These are phyloP conservation scores for Cenopis cana DNA, from an alignment of 2,888 invertebrate genomes.

Conservation along the genomic window DNA sequence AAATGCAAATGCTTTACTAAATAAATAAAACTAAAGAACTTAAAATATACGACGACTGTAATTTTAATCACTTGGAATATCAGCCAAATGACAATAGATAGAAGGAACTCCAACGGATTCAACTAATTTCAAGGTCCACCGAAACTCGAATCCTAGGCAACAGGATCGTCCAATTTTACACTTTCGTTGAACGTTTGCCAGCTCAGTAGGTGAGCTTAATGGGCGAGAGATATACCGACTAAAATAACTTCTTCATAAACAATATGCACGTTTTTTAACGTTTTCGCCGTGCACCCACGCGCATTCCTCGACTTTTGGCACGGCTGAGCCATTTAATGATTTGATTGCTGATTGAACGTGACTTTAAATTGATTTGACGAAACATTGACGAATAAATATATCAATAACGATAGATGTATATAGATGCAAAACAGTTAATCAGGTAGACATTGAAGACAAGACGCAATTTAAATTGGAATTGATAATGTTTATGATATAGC, in stretches of 20 bases:
- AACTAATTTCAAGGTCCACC: constrained; percentile 51
- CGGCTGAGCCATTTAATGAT: constrained; percentile 40
- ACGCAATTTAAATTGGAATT: constrained; percentile 7
- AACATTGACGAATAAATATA: constrained; percentile 8
- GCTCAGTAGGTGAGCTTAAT: constrained; percentile 76
- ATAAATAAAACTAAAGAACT: neutral
- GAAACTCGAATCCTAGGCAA: constrained; percentile 63
- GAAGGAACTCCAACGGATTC: constrained; percentile 46
- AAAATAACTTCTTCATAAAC: constrained; percentile 81
- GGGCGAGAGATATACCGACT: constrained; percentile 80
- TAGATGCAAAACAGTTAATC: neutral
- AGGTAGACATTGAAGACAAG: neutral
- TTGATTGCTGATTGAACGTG: constrained; percentile 32
- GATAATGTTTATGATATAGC: neutral
- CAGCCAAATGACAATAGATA: neutral
- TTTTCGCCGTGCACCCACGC: constrained; percentile 62
- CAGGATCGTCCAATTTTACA: constrained; percentile 75
- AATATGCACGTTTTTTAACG: constrained; percentile 69
- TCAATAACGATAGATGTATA: constrained; percentile 1
- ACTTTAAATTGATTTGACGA: constrained; percentile 21
- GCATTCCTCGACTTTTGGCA: constrained; percentile 53
- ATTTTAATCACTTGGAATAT: neutral
- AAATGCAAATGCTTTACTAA: neutral
- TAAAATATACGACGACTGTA: neutral
- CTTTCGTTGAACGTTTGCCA: constrained; percentile 80